Evolutionary conservation across 2,888 invertebrate species (phyloP).

Genomic region (Dioctria linearis): DNA sequence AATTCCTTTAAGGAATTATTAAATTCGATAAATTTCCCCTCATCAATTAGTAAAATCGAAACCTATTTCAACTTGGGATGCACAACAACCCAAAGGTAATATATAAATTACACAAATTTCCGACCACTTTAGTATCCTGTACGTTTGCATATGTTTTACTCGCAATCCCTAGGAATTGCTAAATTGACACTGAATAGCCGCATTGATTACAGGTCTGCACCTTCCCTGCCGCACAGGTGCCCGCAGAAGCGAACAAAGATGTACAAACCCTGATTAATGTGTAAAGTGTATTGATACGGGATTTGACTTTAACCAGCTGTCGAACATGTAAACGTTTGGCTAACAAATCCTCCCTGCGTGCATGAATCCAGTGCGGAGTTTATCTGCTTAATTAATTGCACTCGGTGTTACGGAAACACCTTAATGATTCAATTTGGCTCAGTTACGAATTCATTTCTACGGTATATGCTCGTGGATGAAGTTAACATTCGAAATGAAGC

Average conservation of each 20-base stretch:
- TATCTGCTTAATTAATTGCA: slow-evolving; percentile 7
- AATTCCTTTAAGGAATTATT: no score
- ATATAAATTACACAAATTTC: no score
- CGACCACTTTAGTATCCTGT: background rate
- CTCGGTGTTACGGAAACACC: background rate
- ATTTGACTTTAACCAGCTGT: slow-evolving; percentile 10
- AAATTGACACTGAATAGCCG: slow-evolving; percentile 20
- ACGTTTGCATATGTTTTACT: background rate
- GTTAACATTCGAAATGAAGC: no score
- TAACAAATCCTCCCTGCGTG: slow-evolving; percentile 3
- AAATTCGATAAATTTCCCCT: no score
- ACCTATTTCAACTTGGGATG: no score
- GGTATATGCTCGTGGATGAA: no score
- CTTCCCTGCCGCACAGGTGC: slow-evolving; percentile 1
- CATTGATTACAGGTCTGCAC: slow-evolving; percentile 33
- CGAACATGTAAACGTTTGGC: background rate
- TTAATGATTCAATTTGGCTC: background rate
- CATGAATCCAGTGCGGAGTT: background rate
- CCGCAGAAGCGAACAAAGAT: slow-evolving; percentile 19
- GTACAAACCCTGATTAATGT: slow-evolving; percentile 33
- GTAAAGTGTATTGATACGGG: slow-evolving; percentile 11
- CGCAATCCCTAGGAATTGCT: background rate
- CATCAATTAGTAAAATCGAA: no score
- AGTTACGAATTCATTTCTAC: no score
- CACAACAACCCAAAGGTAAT: no score